Base-by-base conservation (phyloP, 2,888 invertebrate genomes). In the Alloplasta piceator region DNA sequence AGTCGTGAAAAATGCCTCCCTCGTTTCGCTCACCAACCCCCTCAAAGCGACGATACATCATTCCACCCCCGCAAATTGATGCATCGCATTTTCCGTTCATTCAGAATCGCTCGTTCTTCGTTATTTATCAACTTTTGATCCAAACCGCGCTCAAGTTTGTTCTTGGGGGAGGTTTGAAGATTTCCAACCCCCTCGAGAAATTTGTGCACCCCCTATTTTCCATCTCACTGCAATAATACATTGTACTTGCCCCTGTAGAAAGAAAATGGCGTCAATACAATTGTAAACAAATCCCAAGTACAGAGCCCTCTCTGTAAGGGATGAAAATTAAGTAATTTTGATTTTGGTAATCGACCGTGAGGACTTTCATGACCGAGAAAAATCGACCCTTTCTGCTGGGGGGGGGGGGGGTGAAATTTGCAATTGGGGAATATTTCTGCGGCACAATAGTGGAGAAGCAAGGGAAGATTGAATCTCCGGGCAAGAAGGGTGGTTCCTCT, bases 11-110 rank as follows among this genome's bases (percentile, higher is more conserved):
- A 52, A 14, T 26, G 26, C 26, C 26, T 26, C 76, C 71, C 79
- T 73, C 52, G 58, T 81, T 81, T 76, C 71, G 76, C 66, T 78
- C 58, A 83, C 41, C 48, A 39, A 52, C 38, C 39, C 41, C 41
- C 12, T 52, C 55, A 60, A 63, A 14, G 36, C 16, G 9, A 55
- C 71, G 66, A 79, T 77, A 67, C 71, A 80, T 75, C 80, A 72
- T 72, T 26, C 50, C 16, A n/a, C 52, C 60, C 26, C 75, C 75
- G 64, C 78, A 66, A 80, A 82, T 78, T 80, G 83, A 83, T 78
- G 71, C 64, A 83, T 82, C 70, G 80, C 38, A 43, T 41, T 12
- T 36, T 38, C 39, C 46, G 9, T 14, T 48, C 10, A 66, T 70
- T 6, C 58, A 67, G 14, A 63, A 58, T 52, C 74, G 63, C 79